A percentile compares a stretch with the other conserved stretches of the same genome.
phyloP scores from a whole-genome alignment of 2,113 vertebrate genomes.

The Symphodus melops region DNA sequence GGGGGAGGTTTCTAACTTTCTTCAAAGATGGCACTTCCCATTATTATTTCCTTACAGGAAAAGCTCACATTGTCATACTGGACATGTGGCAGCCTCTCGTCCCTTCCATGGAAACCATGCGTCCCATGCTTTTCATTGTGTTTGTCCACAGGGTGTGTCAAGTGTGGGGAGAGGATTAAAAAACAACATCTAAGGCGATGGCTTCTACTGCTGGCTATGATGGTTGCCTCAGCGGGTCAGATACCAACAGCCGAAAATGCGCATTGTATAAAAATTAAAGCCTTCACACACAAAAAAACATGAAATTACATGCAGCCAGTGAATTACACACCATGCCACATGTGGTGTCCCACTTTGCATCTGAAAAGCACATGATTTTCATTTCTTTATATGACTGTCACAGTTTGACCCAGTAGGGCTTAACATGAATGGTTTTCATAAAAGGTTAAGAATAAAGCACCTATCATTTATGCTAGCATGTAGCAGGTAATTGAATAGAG shows the following conservation, averaged over 20 bases:
- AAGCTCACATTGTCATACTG: background rate
- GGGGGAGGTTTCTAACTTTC: background rate
- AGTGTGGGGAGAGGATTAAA: background rate
- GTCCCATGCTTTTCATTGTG: background rate
- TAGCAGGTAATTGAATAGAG: conserved; percentile 21
- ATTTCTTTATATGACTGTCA: conserved; percentile 16
- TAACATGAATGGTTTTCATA: conserved; percentile 18
- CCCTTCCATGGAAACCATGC: background rate
- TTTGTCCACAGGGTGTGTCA: conserved; percentile 2
- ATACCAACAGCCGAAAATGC: conserved; percentile 7
- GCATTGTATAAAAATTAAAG: conserved; percentile 13
- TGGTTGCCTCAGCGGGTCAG: conserved; percentile 18
- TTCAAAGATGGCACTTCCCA: background rate
- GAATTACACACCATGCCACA: conserved; percentile 32
- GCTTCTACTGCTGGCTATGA: conserved; percentile 3
- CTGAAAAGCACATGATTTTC: conserved; percentile 24
- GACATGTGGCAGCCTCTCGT: background rate
- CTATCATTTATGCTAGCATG: background rate
- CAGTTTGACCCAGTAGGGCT: background rate
- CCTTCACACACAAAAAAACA: conserved; percentile 14
- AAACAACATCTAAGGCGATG: background rate
- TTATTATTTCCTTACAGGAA: background rate
- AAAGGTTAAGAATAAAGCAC: background rate
- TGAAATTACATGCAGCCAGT: conserved; percentile 13
- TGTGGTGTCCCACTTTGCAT: conserved; percentile 22